These are phyloP conservation scores for Morus bassanus DNA, from an alignment of 2,797 vertebrate species.

Conservation along the genomic window DNA sequence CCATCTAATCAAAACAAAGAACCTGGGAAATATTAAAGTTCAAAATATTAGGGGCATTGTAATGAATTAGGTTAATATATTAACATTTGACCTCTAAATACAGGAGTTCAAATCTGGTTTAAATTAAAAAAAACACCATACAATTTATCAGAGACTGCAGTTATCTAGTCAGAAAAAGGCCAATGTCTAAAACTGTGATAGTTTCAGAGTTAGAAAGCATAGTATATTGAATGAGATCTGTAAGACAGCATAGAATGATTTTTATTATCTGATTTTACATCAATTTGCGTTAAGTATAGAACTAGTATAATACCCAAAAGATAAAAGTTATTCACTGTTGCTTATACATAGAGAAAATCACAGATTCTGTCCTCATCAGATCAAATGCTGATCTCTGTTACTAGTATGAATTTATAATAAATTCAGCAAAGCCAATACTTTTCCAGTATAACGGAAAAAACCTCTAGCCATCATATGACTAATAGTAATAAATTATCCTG, in stretches of 20 bases:
- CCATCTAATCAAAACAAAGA: constrained; percentile 24
- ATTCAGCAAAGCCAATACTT: background rate
- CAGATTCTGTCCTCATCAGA: background rate
- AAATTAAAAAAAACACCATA: background rate
- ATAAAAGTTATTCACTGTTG: background rate
- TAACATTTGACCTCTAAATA: constrained; percentile 15
- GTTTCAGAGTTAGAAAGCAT: background rate
- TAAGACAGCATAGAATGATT: background rate
- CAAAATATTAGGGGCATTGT: background rate
- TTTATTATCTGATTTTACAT: background rate
- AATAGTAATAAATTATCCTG: background rate
- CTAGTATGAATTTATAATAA: background rate
- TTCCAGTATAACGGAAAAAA: background rate
- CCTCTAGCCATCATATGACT: background rate
- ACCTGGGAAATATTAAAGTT: constrained; percentile 1
- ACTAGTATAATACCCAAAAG: background rate
- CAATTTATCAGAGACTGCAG: background rate
- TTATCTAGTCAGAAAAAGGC: background rate
- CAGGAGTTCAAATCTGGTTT: background rate
- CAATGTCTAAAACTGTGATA: background rate
- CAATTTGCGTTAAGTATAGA: background rate
- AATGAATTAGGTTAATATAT: background rate
- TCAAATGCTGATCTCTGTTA: background rate
- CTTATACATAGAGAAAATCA: background rate
- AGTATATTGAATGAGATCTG: background rate